Evolutionary conservation across 2,113 vertebrate genomes (phyloP).

Genomic region (Ifrita kowaldi): DNA sequence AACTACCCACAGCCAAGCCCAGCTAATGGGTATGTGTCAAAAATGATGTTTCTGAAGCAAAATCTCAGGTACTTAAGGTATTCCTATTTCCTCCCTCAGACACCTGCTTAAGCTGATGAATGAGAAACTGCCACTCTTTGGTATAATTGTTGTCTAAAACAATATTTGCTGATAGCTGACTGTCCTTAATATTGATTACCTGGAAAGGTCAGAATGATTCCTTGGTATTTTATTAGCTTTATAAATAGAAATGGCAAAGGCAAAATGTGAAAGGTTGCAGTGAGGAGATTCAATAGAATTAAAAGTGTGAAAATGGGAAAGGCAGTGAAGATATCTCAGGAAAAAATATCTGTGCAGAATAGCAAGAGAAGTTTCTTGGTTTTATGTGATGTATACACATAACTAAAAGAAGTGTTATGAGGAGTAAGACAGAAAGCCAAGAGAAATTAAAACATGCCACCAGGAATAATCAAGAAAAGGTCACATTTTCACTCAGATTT

Average conservation of each 20-base stretch:
- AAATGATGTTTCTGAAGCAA: slow-evolving; percentile 33
- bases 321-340: not conserved
- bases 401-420: not conserved
- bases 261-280: not conserved
- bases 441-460: not conserved
- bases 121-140: slow-evolving; percentile 34
- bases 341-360: not conserved
- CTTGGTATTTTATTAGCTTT: slow-evolving; percentile 54
- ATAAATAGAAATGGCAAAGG: slow-evolving; percentile 50
- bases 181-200: slow-evolving; percentile 57
- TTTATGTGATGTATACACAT: not conserved
- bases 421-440: not conserved
- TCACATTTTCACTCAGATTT: not conserved
- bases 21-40: slow-evolving; percentile 35
- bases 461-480: not conserved
- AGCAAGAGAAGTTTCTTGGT: not conserved
- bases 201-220: slow-evolving; percentile 41
- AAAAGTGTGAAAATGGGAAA: not conserved
- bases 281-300: not conserved
- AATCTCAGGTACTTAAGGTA: slow-evolving; percentile 33
- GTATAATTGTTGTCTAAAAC: slow-evolving; percentile 60
- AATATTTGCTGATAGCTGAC: slow-evolving; percentile 58
- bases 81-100: not conserved
- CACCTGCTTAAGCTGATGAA: slow-evolving; percentile 51
- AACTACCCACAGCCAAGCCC: not conserved